phyloP scores from a whole-genome alignment of 2,113 vertebrate genomes.

The Pheucticus melanocephalus region DNA sequence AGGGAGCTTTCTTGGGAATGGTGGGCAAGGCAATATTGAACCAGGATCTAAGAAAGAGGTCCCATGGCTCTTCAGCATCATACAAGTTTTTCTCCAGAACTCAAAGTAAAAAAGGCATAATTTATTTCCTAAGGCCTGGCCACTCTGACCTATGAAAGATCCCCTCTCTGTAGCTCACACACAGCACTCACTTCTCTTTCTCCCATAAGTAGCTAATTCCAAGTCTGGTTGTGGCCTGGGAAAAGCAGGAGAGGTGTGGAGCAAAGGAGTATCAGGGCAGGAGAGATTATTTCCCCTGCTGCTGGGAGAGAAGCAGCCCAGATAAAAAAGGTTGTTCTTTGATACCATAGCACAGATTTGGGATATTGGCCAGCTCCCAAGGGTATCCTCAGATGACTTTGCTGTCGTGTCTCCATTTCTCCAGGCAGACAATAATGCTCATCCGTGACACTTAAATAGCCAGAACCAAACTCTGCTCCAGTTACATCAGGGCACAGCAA shows the following conservation, averaged over 20 bases:
- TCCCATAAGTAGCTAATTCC: background rate
- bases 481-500: rapidly evolving
- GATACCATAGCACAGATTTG: background rate
- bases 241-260: background rate
- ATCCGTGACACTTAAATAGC: background rate
- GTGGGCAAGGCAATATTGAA: background rate
- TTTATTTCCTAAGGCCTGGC: background rate
- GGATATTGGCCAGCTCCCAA: background rate
- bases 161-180: background rate
- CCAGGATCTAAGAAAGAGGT: background rate
- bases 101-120: background rate
- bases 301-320: background rate
- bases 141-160: background rate
- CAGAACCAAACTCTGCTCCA: background rate
- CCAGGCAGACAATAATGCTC: background rate
- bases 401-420: background rate
- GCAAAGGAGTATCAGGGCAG: background rate
- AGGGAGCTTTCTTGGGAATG: background rate
- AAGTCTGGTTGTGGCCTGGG: background rate
- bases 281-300: background rate
- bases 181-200: background rate
- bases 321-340: background rate
- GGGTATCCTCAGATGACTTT: background rate
- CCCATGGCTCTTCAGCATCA: background rate
- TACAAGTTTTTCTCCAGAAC: background rate